Base-by-base conservation (phyloP, 2,888 invertebrate species). In the Epirrhoe alternata region DNA sequence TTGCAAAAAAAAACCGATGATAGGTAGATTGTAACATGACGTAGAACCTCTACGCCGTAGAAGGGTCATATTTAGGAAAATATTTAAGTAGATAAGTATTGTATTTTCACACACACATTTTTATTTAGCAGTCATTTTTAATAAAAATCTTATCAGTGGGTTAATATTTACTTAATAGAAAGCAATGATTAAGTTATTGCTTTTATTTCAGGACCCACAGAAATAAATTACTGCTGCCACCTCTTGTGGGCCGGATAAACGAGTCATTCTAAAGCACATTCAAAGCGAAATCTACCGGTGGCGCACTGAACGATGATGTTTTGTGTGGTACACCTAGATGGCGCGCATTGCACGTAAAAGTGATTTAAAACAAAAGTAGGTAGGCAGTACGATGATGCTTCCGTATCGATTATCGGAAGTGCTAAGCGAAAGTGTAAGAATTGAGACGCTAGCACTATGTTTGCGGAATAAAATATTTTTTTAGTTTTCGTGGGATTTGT, bases 221-320 rank as follows among this genome's bases (percentile, higher is more conserved):
- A 24, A 51, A 38, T n/a, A 7, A 38, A 38, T 38, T 10, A 12
- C 49, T 62, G 33, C 54, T 62, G 70, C 67, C 70, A 72, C 64
- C 73, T 74, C 10, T 38, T 57, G 66, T 45, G 16, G 24, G 3
- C 16, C 30, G 2, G 1, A n/a, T 33, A 30, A 56, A 67, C 54
- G 12, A 38, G 7, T 17, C 4, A 51, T 17, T 64, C 14, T 51
- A 7, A 49, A 8, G 53, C 54, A 53, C n/a, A 31, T 30, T 47
- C 5, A 58, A 49, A 73, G 72, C 77, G 81, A 74, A 83, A 82
- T 80, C 83, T 84, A 77, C 50, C 66, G 65, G n/a, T 58, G 47
- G 64, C 55, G 49, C 35, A 55, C 57, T 30, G 10, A 60, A 64
- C 42, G 6, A 54, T 47, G 7, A 54, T n/a, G 5, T 47, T 73